phyloP scores from a whole-genome alignment of 2,113 vertebrate species.

The Pelobates fuscus region DNA sequence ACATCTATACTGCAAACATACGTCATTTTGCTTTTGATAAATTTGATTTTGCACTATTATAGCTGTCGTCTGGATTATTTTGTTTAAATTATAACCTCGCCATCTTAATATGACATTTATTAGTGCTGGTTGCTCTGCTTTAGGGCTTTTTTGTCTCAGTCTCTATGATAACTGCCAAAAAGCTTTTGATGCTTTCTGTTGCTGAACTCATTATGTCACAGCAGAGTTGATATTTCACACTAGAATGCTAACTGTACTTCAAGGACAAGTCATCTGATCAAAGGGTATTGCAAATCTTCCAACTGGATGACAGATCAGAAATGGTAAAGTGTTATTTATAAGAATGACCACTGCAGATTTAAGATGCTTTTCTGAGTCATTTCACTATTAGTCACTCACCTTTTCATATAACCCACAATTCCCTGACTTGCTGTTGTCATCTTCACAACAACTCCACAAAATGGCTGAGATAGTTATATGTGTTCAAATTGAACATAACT shows the following conservation, averaged over 20 bases:
- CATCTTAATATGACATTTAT: slow-evolving; percentile 25
- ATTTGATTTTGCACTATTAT: slow-evolving; percentile 47
- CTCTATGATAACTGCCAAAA: slow-evolving; percentile 35
- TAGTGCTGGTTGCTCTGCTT: slow-evolving; percentile 45
- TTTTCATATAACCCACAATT: slow-evolving; percentile 57
- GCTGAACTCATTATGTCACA: slow-evolving; percentile 60
- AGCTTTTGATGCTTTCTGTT: slow-evolving; percentile 51
- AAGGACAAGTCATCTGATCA: slow-evolving; percentile 63
- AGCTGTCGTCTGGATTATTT: slow-evolving; percentile 50
- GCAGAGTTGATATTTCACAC: slow-evolving; percentile 55
- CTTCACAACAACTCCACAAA: slow-evolving; percentile 28
- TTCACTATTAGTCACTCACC: slow-evolving; percentile 52
- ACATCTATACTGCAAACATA: slow-evolving; percentile 39
- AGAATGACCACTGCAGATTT: slow-evolving; percentile 57
- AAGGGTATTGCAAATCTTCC: slow-evolving; percentile 63
- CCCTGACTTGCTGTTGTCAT: slow-evolving; percentile 50
- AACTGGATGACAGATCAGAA: slow-evolving; percentile 57
- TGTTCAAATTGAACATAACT: slow-evolving; percentile 4
- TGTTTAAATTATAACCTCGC: slow-evolving; percentile 22
- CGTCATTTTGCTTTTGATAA: slow-evolving; percentile 38
- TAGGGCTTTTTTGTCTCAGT: slow-evolving; percentile 16
- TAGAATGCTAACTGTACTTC: slow-evolving; percentile 60
- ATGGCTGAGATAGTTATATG: slow-evolving; percentile 3
- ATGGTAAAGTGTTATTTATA: slow-evolving; percentile 58
- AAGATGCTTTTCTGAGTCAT: slow-evolving; percentile 58